Evolutionary conservation across 2,113 vertebrate species (phyloP).

Genomic region (Callospermophilus lateralis): DNA sequence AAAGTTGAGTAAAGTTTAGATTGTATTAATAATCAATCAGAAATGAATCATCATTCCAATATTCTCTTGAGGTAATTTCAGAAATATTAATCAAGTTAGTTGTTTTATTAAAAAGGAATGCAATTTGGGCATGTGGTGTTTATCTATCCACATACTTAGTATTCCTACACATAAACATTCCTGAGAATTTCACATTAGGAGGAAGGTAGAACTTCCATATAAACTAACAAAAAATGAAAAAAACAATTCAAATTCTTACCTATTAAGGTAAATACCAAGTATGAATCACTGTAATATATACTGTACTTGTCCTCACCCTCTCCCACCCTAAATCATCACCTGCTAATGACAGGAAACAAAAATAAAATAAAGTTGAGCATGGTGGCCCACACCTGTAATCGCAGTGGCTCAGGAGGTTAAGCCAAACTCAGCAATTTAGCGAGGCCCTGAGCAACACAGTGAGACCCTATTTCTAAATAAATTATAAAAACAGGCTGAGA

Average conservation of each 20-base stretch:
- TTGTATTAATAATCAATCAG: not conserved
- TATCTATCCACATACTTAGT: not conserved
- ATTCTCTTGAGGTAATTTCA: not conserved
- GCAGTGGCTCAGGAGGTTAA: too few relatives aligned
- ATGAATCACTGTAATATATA: not conserved
- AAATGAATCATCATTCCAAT: not conserved
- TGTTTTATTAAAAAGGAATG: conserved; percentile 3
- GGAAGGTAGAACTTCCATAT: not conserved
- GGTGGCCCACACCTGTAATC: too few relatives aligned
- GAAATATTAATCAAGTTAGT: not conserved
- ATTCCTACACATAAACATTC: not conserved
- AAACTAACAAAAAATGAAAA: conserved; percentile 2
- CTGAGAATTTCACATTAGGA: not conserved
- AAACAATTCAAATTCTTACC: not conserved
- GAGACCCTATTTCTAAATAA: too few relatives aligned
- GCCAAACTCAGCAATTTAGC: too few relatives aligned
- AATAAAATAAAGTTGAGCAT: not conserved
- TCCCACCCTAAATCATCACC: accelerated
- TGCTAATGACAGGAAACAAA: not conserved
- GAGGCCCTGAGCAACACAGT: too few relatives aligned
- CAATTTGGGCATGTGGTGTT: not conserved
- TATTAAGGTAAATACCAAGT: not conserved
- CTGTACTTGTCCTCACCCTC: not conserved
- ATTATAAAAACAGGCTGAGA: too few relatives aligned
- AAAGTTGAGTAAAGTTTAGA: not conserved